These are phyloP conservation scores for Cataglyphis rosenhaueri DNA, from an alignment of 2,888 invertebrate species.

Conservation along the genomic window DNA sequence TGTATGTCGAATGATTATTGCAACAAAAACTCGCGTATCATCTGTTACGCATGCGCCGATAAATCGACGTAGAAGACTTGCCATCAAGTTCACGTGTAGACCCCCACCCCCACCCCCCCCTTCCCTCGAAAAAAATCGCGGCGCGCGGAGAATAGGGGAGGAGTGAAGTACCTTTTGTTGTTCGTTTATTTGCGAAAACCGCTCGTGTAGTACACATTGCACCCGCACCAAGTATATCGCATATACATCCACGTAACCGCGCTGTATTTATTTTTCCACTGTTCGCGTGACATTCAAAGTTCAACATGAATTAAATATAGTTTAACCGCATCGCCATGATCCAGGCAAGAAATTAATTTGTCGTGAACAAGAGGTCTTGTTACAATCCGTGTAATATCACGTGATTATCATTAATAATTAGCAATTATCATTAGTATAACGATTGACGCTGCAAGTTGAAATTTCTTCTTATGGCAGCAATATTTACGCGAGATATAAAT, in stretches of 20 bases:
- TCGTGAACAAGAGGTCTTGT: background rate
- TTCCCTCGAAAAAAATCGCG: background rate
- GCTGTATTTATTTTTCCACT: constrained; percentile 5
- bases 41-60: background rate
- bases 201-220: background rate
- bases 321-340: background rate
- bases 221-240: background rate
- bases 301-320: constrained; percentile 20
- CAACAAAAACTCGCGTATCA: background rate
- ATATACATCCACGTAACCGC: background rate
- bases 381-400: background rate
- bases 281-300: constrained; percentile 40
- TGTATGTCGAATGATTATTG: background rate
- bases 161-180: constrained; percentile 2
- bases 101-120: too few relatives aligned
- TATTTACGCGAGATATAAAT: background rate
- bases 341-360: background rate
- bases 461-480: background rate
- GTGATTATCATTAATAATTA: background rate
- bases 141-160: background rate
- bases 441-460: background rate
- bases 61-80: background rate
- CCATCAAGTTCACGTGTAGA: background rate
- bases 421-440: background rate
- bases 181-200: constrained; percentile 16